These are phyloP conservation scores for Meandrusa payeni DNA, from an alignment of 2,888 invertebrate genomes.

Conservation along the genomic window DNA sequence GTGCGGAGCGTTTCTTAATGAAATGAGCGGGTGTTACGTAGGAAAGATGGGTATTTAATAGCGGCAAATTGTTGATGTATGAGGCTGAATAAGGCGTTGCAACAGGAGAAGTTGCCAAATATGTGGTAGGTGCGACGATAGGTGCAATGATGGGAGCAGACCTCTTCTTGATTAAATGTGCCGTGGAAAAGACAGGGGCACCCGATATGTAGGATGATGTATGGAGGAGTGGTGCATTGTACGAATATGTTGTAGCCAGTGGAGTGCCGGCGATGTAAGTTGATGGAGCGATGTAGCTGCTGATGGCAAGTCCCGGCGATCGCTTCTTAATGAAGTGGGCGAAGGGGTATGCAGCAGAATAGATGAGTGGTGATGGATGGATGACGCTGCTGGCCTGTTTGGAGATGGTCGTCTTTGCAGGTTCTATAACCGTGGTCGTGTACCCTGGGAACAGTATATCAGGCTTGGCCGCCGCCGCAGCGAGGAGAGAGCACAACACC, in stretches of 20 bases:
- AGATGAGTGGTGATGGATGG: conserved; percentile 58
- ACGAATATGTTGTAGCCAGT: conserved; percentile 25
- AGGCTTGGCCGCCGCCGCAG: conserved; percentile 74
- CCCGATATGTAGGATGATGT: conserved; percentile 32
- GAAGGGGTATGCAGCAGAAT: conserved; percentile 46
- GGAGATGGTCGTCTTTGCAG: conserved; percentile 55
- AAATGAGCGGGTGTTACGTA: conserved; percentile 45
- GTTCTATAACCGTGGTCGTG: conserved; percentile 43
- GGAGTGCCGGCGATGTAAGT: conserved; percentile 36
- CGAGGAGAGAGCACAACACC: conserved; percentile 82
- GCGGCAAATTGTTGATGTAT: conserved; percentile 33
- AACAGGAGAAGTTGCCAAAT: conserved; percentile 42
- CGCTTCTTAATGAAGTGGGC: conserved; percentile 53
- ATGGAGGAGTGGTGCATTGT: conserved; percentile 28
- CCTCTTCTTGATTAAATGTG: conserved; percentile 57
- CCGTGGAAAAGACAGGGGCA: conserved; percentile 38
- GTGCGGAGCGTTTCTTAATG: conserved; percentile 55
- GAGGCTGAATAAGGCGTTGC: conserved; percentile 46
- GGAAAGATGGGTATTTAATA: conserved; percentile 46
- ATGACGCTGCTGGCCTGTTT: conserved; percentile 66
- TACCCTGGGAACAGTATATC: conserved; percentile 38
- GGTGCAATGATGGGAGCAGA: conserved; percentile 38
- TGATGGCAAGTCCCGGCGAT: conserved; percentile 32
- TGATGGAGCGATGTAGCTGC: conserved; percentile 38
- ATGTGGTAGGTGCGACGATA: conserved; percentile 36